These are phyloP conservation scores for Phymorhynchus buccinoides DNA, from an alignment of 1,140 invertebrate species.

Conservation along the genomic window DNA sequence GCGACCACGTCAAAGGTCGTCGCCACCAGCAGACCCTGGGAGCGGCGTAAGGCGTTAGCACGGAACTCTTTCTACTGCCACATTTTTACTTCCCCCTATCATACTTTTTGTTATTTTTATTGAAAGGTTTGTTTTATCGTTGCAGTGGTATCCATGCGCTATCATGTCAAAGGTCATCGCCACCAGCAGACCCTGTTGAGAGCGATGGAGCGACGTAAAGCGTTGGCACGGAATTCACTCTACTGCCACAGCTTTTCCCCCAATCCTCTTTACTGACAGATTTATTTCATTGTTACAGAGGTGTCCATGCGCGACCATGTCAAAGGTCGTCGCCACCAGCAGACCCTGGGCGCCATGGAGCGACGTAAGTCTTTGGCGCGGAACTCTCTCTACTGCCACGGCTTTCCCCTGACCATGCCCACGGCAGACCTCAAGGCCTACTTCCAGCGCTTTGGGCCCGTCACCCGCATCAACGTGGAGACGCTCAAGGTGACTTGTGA, in stretches of 20 bases:
- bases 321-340: constrained; percentile 47
- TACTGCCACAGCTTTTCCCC: constrained; percentile 52
- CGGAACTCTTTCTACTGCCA: not conserved
- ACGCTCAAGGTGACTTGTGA: constrained; percentile 40
- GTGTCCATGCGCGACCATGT: constrained; percentile 44
- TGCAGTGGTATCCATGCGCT: constrained; percentile 38
- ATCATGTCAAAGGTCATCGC: constrained; percentile 48
- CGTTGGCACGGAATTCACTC: constrained; percentile 47
- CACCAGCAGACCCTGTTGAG: constrained; percentile 42
- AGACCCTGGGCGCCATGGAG: constrained; percentile 34
- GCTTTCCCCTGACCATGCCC: constrained; percentile 46
- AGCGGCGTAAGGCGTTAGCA: not conserved
- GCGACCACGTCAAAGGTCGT: constrained; percentile 47
- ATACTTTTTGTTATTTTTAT: too few relatives aligned
- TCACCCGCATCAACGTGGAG: constrained; percentile 48
- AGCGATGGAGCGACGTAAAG: constrained; percentile 36
- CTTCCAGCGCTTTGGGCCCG: constrained; percentile 51
- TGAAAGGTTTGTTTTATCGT: not conserved
- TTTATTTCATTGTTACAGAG: constrained; percentile 23
- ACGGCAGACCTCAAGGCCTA: constrained; percentile 47
- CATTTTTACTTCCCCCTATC: not conserved
- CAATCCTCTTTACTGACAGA: constrained; percentile 39
- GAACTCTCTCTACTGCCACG: constrained; percentile 52
- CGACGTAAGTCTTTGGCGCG: constrained; percentile 38
- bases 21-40: constrained; percentile 42